Evolutionary conservation across 2,888 invertebrate genomes (phyloP).

Genomic region (Adelphocoris suturalis): DNA sequence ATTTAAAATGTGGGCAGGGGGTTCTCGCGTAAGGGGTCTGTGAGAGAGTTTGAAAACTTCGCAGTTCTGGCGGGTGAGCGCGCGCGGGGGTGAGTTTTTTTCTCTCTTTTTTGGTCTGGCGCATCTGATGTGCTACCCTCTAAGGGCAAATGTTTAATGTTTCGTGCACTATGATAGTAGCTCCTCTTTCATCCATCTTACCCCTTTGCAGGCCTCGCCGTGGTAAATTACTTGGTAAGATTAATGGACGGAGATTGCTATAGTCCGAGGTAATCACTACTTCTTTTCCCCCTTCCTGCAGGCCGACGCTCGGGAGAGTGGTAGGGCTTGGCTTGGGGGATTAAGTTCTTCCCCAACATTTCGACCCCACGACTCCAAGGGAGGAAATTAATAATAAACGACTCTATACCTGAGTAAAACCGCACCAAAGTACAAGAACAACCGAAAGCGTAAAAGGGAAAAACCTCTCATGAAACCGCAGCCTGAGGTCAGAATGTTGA

Average conservation of each 20-base stretch:
- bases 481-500: too few species aligned
- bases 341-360: slow-evolving; percentile 12
- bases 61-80: not conserved
- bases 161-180: slow-evolving; percentile 52
- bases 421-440: not conserved
- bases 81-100: not conserved
- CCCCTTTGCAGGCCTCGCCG: slow-evolving; percentile 25
- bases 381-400: slow-evolving; percentile 7
- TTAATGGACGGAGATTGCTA: slow-evolving; percentile 50
- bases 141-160: slow-evolving; percentile 37
- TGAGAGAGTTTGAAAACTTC: slow-evolving; percentile 32
- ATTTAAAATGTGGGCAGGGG: slow-evolving; percentile 16
- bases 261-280: slow-evolving; percentile 54
- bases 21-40: slow-evolving; percentile 24
- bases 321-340: not conserved
- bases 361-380: not conserved
- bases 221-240: slow-evolving; percentile 49
- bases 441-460: too few species aligned
- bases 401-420: not conserved
- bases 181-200: slow-evolving; percentile 45
- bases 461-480: too few species aligned
- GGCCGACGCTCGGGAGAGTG: not conserved
- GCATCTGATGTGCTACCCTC: slow-evolving; percentile 41
- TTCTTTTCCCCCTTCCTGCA: not conserved
- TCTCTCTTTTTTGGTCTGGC: not conserved